Percentiles rank a stretch among this genome's conserved stretches.
Conservation (phyloP, 2,113 vertebrate species). For the Rousettus leschenaultii region DNA sequence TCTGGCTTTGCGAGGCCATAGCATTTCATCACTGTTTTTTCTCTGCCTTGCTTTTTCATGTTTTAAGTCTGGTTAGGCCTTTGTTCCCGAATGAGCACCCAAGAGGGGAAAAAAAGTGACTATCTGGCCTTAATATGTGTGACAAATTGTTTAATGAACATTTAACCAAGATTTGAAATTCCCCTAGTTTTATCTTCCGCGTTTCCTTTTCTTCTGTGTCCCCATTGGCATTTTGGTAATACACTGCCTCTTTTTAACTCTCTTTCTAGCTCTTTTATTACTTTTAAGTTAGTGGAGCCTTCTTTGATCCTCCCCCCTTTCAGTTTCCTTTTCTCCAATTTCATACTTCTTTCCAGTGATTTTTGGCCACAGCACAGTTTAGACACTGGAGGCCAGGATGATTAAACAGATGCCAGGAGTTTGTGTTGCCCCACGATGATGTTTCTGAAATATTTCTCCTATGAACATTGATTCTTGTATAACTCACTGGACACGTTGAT, state of each 20-base stretch:
- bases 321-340: conserved; percentile 66
- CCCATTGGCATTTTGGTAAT: neutral
- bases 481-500: conserved; percentile 34
- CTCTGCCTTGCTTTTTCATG: neutral
- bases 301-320: conserved; percentile 63
- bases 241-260: neutral
- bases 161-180: conserved; percentile 59
- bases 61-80: conserved; percentile 10
- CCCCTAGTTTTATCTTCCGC: neutral
- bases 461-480: conserved; percentile 14
- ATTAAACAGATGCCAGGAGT: conserved; percentile 20
- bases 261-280: neutral
- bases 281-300: neutral
- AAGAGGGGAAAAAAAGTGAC: neutral
- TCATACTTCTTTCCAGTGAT: conserved; percentile 67
- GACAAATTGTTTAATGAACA: conserved; percentile 62
- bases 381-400: neutral
- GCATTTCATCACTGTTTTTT: neutral
- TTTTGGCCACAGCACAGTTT: conserved; percentile 20
- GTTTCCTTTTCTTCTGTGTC: conserved; percentile 10
- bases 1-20: neutral
- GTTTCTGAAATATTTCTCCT: conserved; percentile 52
- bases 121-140: conserved; percentile 43
- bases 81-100: conserved; percentile 41
- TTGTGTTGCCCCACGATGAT: neutral